Conservation (phyloP, 2,888 invertebrate species). For the Desoria tigrina region DNA sequence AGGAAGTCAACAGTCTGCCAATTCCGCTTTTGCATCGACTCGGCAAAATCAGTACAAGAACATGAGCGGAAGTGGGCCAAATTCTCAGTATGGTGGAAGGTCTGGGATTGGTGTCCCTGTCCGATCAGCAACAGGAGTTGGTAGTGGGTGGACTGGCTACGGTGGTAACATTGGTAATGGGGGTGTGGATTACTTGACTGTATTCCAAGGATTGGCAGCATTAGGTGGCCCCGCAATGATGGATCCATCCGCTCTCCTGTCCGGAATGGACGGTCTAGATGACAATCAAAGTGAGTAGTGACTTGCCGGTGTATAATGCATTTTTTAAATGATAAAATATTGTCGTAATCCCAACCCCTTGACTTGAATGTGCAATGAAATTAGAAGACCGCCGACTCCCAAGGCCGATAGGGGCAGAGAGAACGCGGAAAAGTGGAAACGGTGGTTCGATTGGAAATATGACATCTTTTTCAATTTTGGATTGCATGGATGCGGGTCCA, state of each 20-base stretch:
- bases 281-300: constrained; percentile 50
- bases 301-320: too few relatives aligned
- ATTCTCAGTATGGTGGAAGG: constrained; percentile 24
- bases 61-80: constrained; percentile 21
- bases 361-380: constrained; percentile 42
- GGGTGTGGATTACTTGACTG: constrained; percentile 23
- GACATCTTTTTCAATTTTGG: constrained; percentile 24
- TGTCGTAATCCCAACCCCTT: too few relatives aligned
- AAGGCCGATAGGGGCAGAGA: constrained; percentile 50
- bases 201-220: constrained; percentile 28
- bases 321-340: too few relatives aligned
- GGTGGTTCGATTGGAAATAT: constrained; percentile 25
- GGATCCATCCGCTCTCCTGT: constrained; percentile 5
- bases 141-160: constrained; percentile 12
- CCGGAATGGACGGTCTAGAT: constrained; percentile 29
- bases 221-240: constrained; percentile 26
- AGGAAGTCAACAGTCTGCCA: constrained; percentile 14
- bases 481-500: constrained; percentile 26
- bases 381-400: constrained; percentile 48
- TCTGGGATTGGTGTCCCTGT: constrained; percentile 14
- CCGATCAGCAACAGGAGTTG: neutral
- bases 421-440: constrained; percentile 36
- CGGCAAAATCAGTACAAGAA: constrained; percentile 33
- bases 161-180: constrained; percentile 23
- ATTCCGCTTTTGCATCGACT: constrained; percentile 17